A percentile compares a stretch with the other conserved stretches of the same genome.
These are phyloP conservation scores for Aphyosemion australe DNA, from an alignment of 2,113 vertebrate genomes.

Conservation along the genomic window DNA sequence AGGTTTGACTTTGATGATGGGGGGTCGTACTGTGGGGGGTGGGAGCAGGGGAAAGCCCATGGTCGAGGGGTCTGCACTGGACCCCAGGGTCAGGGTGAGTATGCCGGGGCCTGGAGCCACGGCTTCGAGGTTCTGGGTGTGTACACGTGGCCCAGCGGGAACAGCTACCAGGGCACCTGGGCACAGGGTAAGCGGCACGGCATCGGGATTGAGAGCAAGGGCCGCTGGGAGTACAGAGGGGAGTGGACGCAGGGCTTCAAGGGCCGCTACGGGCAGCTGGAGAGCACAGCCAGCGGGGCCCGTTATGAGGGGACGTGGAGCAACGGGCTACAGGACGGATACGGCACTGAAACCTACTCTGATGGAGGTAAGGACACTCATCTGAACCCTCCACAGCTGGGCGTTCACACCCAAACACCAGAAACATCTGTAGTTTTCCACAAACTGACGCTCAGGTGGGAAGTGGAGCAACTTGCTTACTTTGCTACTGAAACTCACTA, in stretches of 20 bases:
- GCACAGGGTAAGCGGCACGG: constrained; percentile 97
- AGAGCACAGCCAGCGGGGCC: constrained; percentile 91
- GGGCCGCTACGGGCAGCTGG: constrained; percentile 96
- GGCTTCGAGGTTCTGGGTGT: constrained; percentile 97
- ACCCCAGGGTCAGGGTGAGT: constrained; percentile 98
- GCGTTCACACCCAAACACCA: not conserved
- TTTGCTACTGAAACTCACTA: constrained; percentile 18
- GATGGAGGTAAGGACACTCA: constrained; percentile 90
- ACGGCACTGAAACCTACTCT: constrained; percentile 96
- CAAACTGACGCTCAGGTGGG: constrained; percentile 12
- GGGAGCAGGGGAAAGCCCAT: constrained; percentile 98
- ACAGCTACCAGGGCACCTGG: constrained; percentile 98
- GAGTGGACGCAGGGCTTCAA: constrained; percentile 99
- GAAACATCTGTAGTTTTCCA: constrained; percentile 2
- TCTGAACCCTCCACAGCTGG: not conserved
- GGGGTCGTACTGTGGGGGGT: constrained; percentile 99
- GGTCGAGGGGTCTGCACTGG: constrained; percentile 97
- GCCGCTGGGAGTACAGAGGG: constrained; percentile 97
- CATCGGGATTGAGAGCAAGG: constrained; percentile 96
- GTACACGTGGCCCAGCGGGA: constrained; percentile 98
- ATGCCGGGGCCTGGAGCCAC: constrained; percentile 95
- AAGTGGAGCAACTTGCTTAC: constrained; percentile 41
- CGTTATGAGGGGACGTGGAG: constrained; percentile 98
- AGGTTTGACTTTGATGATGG: constrained; percentile 99
- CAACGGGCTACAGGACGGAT: constrained; percentile 98